Conservation (phyloP, 2,888 invertebrate genomes). For the Deilephila elpenor region DNA sequence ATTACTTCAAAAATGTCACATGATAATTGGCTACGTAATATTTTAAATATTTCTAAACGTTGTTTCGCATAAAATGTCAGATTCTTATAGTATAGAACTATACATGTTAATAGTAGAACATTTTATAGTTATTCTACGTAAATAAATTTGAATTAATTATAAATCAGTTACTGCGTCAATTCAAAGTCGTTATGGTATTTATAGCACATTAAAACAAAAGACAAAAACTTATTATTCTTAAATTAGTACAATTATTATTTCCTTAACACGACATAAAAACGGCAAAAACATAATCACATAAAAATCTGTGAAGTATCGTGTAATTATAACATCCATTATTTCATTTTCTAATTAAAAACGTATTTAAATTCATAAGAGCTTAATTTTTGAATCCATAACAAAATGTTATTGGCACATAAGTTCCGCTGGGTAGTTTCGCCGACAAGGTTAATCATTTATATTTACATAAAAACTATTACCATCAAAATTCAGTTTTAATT, state of each 20-base stretch:
- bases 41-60: too few relatives aligned
- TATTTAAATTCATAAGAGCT: constrained; percentile 12
- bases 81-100: too few relatives aligned
- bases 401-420: constrained; percentile 14
- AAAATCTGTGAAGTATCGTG: background rate
- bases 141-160: too few relatives aligned
- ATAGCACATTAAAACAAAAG: background rate
- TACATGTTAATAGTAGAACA: too few relatives aligned
- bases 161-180: background rate
- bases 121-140: too few relatives aligned
- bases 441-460: background rate
- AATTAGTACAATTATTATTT: background rate
- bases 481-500: background rate
- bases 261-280: constrained; percentile 14
- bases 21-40: background rate
- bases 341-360: constrained; percentile 3
- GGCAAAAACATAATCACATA: background rate
- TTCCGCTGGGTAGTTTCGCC: background rate
- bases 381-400: constrained; percentile 14
- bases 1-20: background rate
- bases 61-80: too few relatives aligned
- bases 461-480: background rate
- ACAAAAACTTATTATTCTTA: background rate
- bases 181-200: background rate
- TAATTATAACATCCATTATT: constrained; percentile 7